Evolutionary conservation across 2,797 vertebrate species (phyloP).

Genomic region (Centroberyx gerrardi): DNA sequence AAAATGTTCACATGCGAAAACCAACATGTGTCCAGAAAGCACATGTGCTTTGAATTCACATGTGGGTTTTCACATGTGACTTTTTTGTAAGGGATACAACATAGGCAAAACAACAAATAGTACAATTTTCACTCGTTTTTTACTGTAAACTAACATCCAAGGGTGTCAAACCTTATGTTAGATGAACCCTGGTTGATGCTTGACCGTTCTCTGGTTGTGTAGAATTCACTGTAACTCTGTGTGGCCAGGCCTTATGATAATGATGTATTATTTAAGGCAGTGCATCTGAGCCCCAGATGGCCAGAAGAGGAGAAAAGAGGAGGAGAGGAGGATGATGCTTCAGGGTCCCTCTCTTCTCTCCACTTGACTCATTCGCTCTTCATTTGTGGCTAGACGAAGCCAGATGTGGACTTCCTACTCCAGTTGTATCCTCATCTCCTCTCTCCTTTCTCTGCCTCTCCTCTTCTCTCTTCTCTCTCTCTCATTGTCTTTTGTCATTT

Average conservation of each 20-base stretch:
- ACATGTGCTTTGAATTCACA: too few species aligned
- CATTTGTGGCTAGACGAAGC: slow-evolving; percentile 9
- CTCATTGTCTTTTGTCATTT: neutral
- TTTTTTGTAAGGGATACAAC: too few species aligned
- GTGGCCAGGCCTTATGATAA: neutral
- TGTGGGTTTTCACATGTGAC: too few species aligned
- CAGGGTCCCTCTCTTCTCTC: slow-evolving; percentile 9
- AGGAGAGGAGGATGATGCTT: slow-evolving; percentile 21
- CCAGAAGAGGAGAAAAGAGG: slow-evolving; percentile 5
- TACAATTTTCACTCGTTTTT: too few species aligned
- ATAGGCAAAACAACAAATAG: too few species aligned
- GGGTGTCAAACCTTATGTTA: too few species aligned
- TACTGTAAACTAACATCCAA: too few species aligned
- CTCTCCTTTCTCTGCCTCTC: neutral
- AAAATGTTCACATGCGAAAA: too few species aligned
- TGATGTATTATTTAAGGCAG: slow-evolving; percentile 44
- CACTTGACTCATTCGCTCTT: slow-evolving; percentile 8
- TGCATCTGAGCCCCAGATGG: slow-evolving; percentile 42
- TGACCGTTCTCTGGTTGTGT: neutral
- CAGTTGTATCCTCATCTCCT: neutral
- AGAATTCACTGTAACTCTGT: neutral
- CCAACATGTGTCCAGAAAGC: too few species aligned
- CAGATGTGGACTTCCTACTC: slow-evolving; percentile 14
- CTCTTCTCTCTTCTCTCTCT: neutral
- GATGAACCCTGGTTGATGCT: too few species aligned